These are phyloP conservation scores for Rhinella marina DNA, from an alignment of 2,797 vertebrate species.

Conservation along the genomic window DNA sequence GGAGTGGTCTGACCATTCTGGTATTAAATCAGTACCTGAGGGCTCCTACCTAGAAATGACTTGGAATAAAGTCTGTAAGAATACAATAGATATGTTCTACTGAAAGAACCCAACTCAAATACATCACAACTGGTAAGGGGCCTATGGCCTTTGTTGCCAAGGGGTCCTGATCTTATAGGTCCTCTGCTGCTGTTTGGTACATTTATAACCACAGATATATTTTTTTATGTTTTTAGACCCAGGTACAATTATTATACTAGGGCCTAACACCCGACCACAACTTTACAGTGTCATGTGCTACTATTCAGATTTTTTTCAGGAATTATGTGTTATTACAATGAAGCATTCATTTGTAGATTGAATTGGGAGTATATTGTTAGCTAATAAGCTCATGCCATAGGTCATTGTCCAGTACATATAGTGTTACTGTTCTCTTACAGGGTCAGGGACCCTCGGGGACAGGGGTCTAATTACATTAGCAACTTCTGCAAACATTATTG, in stretches of 20 bases:
- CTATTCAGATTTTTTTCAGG: neutral
- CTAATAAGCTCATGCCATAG: neutral
- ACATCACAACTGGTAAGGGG: too few species aligned
- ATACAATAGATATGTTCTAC: neutral
- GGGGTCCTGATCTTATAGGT: neutral
- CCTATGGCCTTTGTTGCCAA: neutral
- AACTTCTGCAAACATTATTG: neutral
- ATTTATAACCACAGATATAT: neutral
- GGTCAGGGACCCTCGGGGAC: neutral
- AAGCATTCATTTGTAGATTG: neutral
- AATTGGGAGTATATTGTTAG: neutral
- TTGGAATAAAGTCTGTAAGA: neutral
- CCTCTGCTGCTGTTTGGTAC: neutral
- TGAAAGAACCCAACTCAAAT: neutral
- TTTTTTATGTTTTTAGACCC: neutral
- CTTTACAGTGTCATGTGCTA: neutral
- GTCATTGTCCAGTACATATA: neutral
- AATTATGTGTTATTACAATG: neutral
- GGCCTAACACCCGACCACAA: too few species aligned
- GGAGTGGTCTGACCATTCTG: neutral
- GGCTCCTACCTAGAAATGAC: neutral
- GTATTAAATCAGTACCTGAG: neutral
- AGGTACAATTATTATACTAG: neutral
- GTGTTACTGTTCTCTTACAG: neutral
- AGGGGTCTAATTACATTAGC: neutral